These are phyloP conservation scores for Campaea margaritaria DNA, from an alignment of 2,888 invertebrate species.

Conservation along the genomic window DNA sequence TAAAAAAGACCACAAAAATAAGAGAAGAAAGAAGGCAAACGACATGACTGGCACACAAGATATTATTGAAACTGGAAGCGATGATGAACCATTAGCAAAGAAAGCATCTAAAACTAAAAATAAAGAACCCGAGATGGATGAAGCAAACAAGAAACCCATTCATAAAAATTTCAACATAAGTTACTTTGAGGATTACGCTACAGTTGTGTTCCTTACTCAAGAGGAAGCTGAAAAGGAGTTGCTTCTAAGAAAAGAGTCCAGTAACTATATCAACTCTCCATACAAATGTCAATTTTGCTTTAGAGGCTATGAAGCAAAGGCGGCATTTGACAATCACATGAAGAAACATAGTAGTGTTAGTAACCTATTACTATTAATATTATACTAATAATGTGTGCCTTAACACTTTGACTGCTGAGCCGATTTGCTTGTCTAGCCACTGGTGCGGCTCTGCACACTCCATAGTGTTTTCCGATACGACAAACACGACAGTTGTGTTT, in stretches of 20 bases:
- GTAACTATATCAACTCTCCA: slow-evolving; percentile 52
- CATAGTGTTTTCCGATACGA: too few relatives aligned
- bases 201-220: slow-evolving; percentile 47
- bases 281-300: slow-evolving; percentile 59
- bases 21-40: slow-evolving; percentile 13
- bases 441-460: too few relatives aligned
- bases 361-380: neutral
- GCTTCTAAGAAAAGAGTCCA: slow-evolving; percentile 53
- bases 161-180: slow-evolving; percentile 36
- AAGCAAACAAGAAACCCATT: slow-evolving; percentile 9
- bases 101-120: slow-evolving; percentile 37
- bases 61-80: slow-evolving; percentile 38
- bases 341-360: slow-evolving; percentile 57
- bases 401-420: too few relatives aligned
- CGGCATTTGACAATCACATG: slow-evolving; percentile 55
- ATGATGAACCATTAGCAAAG: slow-evolving; percentile 48
- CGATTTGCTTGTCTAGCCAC: too few relatives aligned
- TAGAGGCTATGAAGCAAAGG: slow-evolving; percentile 51
- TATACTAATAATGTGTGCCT: too few relatives aligned
- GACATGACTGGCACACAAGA: neutral
- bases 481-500: too few relatives aligned
- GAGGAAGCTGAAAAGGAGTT: slow-evolving; percentile 57
- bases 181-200: slow-evolving; percentile 52
- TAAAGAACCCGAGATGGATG: slow-evolving; percentile 10
- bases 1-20: slow-evolving; percentile 6